These are phyloP conservation scores for Trogon surrucura DNA, from an alignment of 2,113 vertebrate species.

Conservation along the genomic window DNA sequence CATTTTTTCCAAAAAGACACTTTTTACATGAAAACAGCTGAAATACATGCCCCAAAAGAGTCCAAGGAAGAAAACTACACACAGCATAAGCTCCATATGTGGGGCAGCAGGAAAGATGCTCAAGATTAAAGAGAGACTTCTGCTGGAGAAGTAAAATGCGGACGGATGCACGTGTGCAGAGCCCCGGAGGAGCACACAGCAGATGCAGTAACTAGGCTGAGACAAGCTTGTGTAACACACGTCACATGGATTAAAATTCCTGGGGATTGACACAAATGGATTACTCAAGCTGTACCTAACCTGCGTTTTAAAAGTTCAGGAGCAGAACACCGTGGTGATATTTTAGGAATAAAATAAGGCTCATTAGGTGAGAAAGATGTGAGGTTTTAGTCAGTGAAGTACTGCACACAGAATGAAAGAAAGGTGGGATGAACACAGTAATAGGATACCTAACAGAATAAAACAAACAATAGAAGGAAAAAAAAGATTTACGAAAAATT, in stretches of 20 bases:
- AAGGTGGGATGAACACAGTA: neutral
- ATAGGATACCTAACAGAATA: neutral
- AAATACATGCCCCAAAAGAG: neutral
- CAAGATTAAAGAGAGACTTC: neutral
- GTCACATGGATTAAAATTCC: neutral
- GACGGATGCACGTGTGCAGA: neutral
- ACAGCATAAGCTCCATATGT: fast-evolving
- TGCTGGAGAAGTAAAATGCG: neutral
- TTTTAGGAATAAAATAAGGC: neutral
- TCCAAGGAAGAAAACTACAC: neutral
- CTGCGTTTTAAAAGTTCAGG: neutral
- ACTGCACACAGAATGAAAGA: neutral
- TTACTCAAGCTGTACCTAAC: neutral
- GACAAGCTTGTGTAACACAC: neutral
- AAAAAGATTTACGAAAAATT: neutral
- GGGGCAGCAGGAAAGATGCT: neutral
- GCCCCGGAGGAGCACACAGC: neutral
- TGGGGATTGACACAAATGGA: neutral
- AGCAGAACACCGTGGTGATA: neutral
- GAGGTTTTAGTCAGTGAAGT: neutral
- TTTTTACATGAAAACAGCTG: neutral
- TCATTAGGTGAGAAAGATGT: neutral
- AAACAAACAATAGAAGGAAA: neutral
- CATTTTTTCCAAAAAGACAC: neutral
- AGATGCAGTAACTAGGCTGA: neutral